Conservation (phyloP, 2,888 invertebrate species). For the Polymixis flavicincta region DNA sequence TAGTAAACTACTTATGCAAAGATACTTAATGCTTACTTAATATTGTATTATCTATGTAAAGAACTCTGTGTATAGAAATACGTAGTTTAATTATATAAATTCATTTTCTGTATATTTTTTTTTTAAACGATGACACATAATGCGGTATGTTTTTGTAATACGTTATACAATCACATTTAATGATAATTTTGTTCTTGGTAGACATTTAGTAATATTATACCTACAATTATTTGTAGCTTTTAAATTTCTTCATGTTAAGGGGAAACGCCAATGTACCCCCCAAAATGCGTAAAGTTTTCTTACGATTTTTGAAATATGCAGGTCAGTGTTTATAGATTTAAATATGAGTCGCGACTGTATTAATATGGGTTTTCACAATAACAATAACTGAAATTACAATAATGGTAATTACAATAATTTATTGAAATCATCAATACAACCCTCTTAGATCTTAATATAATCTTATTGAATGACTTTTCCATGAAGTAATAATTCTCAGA, state of each 20-base stretch:
- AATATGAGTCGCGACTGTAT: no score
- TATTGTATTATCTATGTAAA: constrained; percentile 37
- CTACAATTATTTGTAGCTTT: constrained; percentile 34
- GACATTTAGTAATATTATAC: constrained; percentile 42
- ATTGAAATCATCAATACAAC: no score
- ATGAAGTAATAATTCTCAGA: no score
- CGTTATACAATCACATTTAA: constrained; percentile 37
- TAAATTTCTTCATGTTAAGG: constrained; percentile 8
- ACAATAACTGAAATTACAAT: no score
- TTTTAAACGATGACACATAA: constrained; percentile 17
- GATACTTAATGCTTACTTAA: constrained; percentile 35
- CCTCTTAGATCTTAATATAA: no score
- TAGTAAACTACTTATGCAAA: constrained; percentile 25
- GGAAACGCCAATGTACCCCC: no score
- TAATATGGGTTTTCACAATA: no score
- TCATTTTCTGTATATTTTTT: constrained; percentile 29
- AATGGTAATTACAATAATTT: no score
- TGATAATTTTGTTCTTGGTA: constrained; percentile 38
- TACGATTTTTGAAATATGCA: no score
- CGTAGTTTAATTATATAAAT: constrained; percentile 8
- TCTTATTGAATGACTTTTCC: no score
- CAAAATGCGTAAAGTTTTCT: no score
- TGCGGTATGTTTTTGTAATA: constrained; percentile 31
- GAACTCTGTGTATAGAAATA: constrained; percentile 43
- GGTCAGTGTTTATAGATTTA: no score